These are phyloP conservation scores for Euplagia quadripunctaria DNA, from an alignment of 2,888 invertebrate genomes.

Conservation along the genomic window DNA sequence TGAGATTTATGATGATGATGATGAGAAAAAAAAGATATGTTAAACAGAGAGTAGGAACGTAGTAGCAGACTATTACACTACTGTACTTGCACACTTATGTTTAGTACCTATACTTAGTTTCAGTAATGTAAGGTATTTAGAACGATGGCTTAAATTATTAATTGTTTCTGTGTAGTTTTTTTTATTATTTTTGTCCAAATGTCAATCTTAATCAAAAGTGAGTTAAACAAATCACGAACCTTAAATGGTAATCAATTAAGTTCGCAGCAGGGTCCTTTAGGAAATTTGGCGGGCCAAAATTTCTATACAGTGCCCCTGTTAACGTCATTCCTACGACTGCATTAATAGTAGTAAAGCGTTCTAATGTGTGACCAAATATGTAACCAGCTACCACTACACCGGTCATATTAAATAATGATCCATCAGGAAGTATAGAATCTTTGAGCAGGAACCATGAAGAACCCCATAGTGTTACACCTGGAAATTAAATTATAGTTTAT, in stretches of 20 bases:
- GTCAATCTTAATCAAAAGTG: neutral
- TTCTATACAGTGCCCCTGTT: conserved; percentile 75
- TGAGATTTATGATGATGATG: no score
- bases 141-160: neutral
- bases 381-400: conserved; percentile 74
- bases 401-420: conserved; percentile 73
- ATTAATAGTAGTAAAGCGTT: conserved; percentile 76
- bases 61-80: no score
- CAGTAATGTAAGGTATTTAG: neutral
- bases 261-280: conserved; percentile 71
- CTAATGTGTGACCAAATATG: conserved; percentile 75
- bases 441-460: conserved; percentile 75
- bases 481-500: conserved; percentile 43
- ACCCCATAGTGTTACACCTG: conserved; percentile 77
- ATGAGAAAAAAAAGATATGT: no score
- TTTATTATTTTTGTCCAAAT: neutral
- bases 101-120: no score
- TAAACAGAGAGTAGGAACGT: no score
- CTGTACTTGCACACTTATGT: no score
- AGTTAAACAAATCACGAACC: conserved; percentile 57
- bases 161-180: neutral
- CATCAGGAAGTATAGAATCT: conserved; percentile 70
- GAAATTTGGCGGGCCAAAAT: conserved; percentile 70
- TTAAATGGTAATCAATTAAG: conserved; percentile 79
- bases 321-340: conserved; percentile 82